Evolutionary conservation across 2,113 vertebrate genomes (phyloP).

Genomic region (Bujurquina vittata): DNA sequence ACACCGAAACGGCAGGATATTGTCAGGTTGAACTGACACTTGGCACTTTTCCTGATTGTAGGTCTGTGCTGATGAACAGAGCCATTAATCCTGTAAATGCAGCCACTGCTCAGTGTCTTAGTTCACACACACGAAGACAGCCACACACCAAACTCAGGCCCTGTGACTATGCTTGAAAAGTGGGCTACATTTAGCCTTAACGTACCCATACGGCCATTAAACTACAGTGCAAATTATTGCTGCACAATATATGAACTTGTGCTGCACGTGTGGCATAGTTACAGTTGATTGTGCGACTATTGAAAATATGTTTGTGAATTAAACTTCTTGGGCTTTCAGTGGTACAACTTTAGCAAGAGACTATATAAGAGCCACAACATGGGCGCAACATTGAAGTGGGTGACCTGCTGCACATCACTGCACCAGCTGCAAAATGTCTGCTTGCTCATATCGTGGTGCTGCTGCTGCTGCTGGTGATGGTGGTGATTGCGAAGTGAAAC

Average conservation of each 20-base stretch:
- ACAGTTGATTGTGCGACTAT: background rate
- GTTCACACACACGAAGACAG: background rate
- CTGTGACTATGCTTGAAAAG: background rate
- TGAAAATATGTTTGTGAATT: too few relatives aligned
- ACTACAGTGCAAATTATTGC: too few relatives aligned
- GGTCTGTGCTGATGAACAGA: constrained; percentile 23
- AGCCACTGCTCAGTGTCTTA: background rate
- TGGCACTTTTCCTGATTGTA: constrained; percentile 14
- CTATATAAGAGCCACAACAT: background rate
- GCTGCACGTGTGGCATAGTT: too few relatives aligned
- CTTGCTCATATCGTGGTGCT: background rate
- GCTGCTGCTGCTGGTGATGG: background rate
- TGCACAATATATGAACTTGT: too few relatives aligned
- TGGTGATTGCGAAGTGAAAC: background rate
- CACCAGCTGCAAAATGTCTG: too few relatives aligned
- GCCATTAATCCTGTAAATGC: constrained; percentile 49
- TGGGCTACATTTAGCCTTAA: background rate
- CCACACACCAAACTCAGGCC: background rate
- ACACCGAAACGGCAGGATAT: constrained; percentile 57
- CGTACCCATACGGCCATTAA: background rate
- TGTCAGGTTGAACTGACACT: constrained; percentile 45
- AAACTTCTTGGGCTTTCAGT: too few relatives aligned
- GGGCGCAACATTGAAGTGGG: background rate
- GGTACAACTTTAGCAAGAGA: background rate
- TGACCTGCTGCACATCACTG: too few relatives aligned